phyloP scores from a whole-genome alignment of 1,140 invertebrate species.

The Mactra quadrangularis region DNA sequence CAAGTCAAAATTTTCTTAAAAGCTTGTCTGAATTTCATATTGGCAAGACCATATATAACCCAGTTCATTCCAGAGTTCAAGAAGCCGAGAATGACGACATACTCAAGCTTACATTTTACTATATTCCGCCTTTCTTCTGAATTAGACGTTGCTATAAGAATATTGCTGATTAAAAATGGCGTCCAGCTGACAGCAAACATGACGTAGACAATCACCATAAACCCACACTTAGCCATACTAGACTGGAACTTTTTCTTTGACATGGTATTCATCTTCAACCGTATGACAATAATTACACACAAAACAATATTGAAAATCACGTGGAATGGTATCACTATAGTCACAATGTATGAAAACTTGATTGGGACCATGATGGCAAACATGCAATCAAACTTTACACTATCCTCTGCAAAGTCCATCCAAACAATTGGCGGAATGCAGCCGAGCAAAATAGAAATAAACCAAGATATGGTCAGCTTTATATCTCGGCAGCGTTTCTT shows the following conservation, averaged over 20 bases:
- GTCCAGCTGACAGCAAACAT: conserved; percentile 27
- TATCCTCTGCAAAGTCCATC: background rate
- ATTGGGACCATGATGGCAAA: background rate
- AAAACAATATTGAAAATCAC: background rate
- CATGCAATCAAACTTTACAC: background rate
- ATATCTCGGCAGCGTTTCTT: background rate
- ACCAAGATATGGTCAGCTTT: background rate
- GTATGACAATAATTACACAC: background rate
- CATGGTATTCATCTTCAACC: background rate
- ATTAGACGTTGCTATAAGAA: background rate
- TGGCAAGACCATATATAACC: conserved; percentile 43
- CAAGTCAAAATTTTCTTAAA: conserved; percentile 17
- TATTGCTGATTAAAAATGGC: conserved; percentile 6
- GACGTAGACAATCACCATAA: conserved; percentile 10
- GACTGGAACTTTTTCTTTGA: background rate
- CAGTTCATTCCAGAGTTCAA: conserved; percentile 48
- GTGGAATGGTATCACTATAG: background rate
- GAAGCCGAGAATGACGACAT: conserved; percentile 5
- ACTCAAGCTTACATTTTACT: conserved; percentile 4
- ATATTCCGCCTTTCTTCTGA: background rate
- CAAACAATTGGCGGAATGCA: background rate
- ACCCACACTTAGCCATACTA: background rate
- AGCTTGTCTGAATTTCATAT: conserved; percentile 1
- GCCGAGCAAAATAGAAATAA: background rate
- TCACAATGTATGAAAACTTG: background rate